These are phyloP conservation scores for Enchytraeus crypticus DNA, from an alignment of 2,888 invertebrate species.

Conservation along the genomic window DNA sequence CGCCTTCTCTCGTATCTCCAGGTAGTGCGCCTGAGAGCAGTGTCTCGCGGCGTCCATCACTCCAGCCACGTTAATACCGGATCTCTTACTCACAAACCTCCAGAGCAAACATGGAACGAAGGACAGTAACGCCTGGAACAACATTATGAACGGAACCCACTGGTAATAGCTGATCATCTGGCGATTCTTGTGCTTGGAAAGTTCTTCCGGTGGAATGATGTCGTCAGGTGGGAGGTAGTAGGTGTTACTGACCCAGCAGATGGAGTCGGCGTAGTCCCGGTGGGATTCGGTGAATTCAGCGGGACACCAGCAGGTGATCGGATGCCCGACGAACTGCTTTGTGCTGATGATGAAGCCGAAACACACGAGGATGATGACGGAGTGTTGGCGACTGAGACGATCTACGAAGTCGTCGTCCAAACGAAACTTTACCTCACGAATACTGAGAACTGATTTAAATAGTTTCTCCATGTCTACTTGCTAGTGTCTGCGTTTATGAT, in stretches of 20 bases:
- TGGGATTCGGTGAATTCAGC: constrained; percentile 29
- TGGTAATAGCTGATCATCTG: constrained; percentile 24
- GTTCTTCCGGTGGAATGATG: constrained; percentile 20
- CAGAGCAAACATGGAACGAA: constrained; percentile 29
- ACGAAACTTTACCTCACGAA: constrained; percentile 29
- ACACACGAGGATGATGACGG: constrained; percentile 28
- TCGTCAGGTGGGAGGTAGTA: constrained; percentile 25
- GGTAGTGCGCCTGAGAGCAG: constrained; percentile 29
- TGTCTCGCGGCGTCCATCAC: constrained; percentile 29
- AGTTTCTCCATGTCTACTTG: constrained; percentile 26
- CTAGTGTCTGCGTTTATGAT: neutral
- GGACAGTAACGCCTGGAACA: constrained; percentile 28
- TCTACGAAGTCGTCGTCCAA: constrained; percentile 31
- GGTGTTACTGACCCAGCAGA: constrained; percentile 33
- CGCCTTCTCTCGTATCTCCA: constrained; percentile 34
- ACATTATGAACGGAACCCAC: constrained; percentile 29
- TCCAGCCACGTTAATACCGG: constrained; percentile 28
- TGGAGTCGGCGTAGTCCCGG: constrained; percentile 28
- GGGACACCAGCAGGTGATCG: constrained; percentile 30
- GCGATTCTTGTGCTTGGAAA: constrained; percentile 12
- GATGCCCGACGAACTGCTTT: constrained; percentile 29
- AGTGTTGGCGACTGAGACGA: constrained; percentile 27
- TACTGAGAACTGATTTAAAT: constrained; percentile 28
- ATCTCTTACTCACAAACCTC: constrained; percentile 28
- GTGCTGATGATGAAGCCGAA: constrained; percentile 29